Evolutionary conservation across 2,888 invertebrate species (phyloP).

Genomic region (Clistopyga incitator): DNA sequence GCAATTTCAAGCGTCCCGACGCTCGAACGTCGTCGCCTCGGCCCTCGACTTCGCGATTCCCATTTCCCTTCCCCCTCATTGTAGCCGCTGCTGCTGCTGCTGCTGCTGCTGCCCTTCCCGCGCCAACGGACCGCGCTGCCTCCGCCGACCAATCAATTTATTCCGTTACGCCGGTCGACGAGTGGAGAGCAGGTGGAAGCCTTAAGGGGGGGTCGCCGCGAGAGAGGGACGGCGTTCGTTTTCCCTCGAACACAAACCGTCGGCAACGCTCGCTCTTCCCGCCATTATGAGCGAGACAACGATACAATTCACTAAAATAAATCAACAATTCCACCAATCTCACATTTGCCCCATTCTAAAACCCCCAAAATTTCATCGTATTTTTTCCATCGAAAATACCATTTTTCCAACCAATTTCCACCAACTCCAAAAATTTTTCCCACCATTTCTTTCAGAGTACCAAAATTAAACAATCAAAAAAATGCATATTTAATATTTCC

Average conservation of each 20-base stretch:
- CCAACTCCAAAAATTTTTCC: background rate
- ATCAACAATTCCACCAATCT: constrained; percentile 19
- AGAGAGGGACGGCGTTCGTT: constrained; percentile 28
- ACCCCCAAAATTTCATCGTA: background rate
- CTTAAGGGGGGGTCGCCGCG: background rate
- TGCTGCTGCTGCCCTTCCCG: constrained; percentile 34
- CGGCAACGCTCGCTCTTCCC: constrained; percentile 58
- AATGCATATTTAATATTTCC: too few relatives aligned
- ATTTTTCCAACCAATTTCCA: background rate
- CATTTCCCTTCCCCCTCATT: constrained; percentile 17
- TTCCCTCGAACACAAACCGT: constrained; percentile 39
- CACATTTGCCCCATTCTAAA: background rate
- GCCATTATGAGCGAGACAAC: constrained; percentile 66
- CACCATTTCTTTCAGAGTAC: background rate
- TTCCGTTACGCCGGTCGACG: constrained; percentile 59
- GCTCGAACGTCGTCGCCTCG: constrained; percentile 46
- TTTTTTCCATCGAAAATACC: background rate
- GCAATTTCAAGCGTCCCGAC: constrained; percentile 51
- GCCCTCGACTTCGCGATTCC: constrained; percentile 49
- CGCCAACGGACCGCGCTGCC: constrained; percentile 35
- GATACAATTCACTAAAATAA: constrained; percentile 44
- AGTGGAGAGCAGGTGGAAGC: constrained; percentile 53
- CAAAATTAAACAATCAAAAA: background rate
- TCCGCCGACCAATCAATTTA: constrained; percentile 63
- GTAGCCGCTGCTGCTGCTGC: too few relatives aligned